A percentile compares a stretch with the other conserved stretches of the same genome.
phyloP scores from a whole-genome alignment of 2,797 vertebrate genomes.

The Lithobates sylvaticus region DNA sequence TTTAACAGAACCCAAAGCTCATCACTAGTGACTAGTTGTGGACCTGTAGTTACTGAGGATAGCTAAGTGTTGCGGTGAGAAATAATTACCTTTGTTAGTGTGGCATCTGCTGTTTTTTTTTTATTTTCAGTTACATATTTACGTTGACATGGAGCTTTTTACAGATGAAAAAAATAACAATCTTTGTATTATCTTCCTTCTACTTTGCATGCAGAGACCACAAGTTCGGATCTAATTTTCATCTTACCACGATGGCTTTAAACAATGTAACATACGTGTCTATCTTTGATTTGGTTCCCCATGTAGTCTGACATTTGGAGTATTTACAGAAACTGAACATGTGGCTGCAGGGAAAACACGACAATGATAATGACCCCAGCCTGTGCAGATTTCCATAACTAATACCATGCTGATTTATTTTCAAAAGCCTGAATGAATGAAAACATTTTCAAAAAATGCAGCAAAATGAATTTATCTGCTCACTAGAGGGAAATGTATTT shows the following conservation, averaged over 20 bases:
- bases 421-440: constrained; percentile 30
- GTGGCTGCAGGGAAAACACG: constrained; percentile 37
- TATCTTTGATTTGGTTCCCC: constrained; percentile 17
- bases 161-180: too few relatives aligned
- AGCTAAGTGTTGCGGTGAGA: too few relatives aligned
- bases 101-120: too few relatives aligned
- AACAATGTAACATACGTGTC: background rate
- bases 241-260: background rate
- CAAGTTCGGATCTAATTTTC: background rate
- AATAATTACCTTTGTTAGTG: too few relatives aligned
- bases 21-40: too few relatives aligned
- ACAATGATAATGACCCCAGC: constrained; percentile 28
- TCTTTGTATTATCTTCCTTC: background rate
- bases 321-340: constrained; percentile 38
- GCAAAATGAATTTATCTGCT: constrained; percentile 39
- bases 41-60: too few relatives aligned
- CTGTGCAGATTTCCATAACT: constrained; percentile 56
- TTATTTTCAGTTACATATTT: too few relatives aligned
- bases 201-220: background rate
- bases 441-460: constrained; percentile 46
- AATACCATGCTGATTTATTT: constrained; percentile 52
- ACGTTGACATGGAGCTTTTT: too few relatives aligned
- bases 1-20: too few relatives aligned
- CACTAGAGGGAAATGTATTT: constrained; percentile 51
- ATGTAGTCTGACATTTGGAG: constrained; percentile 1